Conservation (phyloP, 2,113 vertebrate species). For the Suncus etruscus region DNA sequence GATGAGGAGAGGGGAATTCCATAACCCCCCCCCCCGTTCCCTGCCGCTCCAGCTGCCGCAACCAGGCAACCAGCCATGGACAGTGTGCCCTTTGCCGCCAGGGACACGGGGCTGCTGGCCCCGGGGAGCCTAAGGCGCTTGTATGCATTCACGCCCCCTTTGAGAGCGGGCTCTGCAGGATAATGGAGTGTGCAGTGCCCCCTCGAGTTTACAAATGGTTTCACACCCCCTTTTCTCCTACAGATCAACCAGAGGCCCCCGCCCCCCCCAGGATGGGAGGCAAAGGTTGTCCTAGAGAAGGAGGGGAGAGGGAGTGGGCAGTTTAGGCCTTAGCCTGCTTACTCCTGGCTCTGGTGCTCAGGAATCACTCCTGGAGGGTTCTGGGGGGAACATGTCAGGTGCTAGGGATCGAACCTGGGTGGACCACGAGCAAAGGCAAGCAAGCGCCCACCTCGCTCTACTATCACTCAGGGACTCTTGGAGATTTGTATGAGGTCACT, state of each 20-base stretch:
- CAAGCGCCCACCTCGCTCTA: too few species aligned
- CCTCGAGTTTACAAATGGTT: not conserved
- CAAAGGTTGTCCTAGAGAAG: not conserved
- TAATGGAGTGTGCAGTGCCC: not conserved
- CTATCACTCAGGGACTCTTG: not conserved
- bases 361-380: not conserved
- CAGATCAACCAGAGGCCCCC: not conserved
- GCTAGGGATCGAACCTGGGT: too few species aligned
- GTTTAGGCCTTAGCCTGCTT: too few species aligned
- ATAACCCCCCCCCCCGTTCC: not conserved
- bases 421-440: too few species aligned
- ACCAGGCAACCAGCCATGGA: not conserved
- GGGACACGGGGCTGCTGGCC: slow-evolving; percentile 6
- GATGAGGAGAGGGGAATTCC: not conserved
- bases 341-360: not conserved
- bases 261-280: not conserved
- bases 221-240: not conserved
- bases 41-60: not conserved
- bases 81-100: not conserved
- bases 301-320: not conserved
- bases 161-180: not conserved
- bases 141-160: not conserved
- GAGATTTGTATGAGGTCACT: slow-evolving; percentile 40
- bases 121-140: not conserved
- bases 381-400: too few species aligned